These are phyloP conservation scores for Streptopelia turtur DNA, from an alignment of 2,797 vertebrate genomes.

Conservation along the genomic window DNA sequence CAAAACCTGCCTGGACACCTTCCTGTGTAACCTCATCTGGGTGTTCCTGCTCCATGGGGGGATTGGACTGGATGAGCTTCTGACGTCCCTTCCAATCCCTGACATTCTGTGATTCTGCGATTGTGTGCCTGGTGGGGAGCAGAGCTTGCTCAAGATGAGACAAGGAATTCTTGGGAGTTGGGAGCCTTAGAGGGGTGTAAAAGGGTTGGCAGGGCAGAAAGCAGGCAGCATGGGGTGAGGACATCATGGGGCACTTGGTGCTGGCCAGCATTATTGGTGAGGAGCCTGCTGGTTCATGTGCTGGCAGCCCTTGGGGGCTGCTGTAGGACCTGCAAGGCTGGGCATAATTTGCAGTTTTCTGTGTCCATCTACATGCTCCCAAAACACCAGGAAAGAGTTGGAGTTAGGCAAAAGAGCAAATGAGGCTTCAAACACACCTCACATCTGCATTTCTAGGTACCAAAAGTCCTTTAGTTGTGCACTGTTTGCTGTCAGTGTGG, in stretches of 20 bases:
- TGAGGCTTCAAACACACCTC: neutral
- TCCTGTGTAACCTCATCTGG: too few relatives aligned
- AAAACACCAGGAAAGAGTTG: neutral
- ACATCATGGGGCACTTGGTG: rapidly evolving
- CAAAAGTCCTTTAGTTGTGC: neutral
- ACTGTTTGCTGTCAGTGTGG: neutral
- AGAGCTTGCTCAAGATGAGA: too few relatives aligned
- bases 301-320: neutral
- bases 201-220: neutral
- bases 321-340: neutral
- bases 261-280: neutral
- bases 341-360: neutral
- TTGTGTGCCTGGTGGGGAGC: neutral
- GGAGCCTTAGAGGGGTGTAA: neutral
- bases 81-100: too few relatives aligned
- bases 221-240: neutral
- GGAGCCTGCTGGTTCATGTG: neutral
- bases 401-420: neutral
- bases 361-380: neutral
- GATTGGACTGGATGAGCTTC: too few relatives aligned
- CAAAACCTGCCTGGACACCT: too few relatives aligned
- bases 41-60: too few relatives aligned
- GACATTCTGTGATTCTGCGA: too few relatives aligned
- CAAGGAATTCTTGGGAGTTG: neutral
- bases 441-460: neutral